Evolutionary conservation across 2,888 invertebrate species (phyloP), one percentile per base, ranked within the genome.

Genomic region (Netelia fuscicornis): DNA sequence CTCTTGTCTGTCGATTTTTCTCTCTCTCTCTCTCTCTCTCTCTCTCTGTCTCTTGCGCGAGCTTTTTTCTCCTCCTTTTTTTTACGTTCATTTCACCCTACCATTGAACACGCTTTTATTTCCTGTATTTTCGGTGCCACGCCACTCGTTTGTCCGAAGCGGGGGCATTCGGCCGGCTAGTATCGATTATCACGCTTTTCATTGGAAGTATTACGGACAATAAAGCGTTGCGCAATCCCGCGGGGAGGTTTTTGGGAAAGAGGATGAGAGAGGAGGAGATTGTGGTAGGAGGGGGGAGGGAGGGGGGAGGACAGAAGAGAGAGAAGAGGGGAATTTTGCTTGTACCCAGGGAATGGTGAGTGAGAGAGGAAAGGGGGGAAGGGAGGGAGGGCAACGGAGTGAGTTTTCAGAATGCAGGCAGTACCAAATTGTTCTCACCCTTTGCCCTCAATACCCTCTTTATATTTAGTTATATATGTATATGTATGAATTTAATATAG

Each of bases 171-270:
- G 75, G 75, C 84, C 80, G 80, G 68, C 62, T 64, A 74, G 82
- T 86, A 87, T 87, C 84, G 87, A 87, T 85, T 85, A 86, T 86
- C 82, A 84, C 81, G 86, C 81, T 87, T 85, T 87, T 82, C 82
- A 82, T 83, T 85, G 86, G 74, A 85, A 86, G 85, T 85, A 87
- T 84, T 82, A 85, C 81, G 86, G 81, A 85, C 86, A 84, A 86
- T 84, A 85, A 87, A 87, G 85, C 86, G 85, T 86, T 87, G 84
- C 83, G 79, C 84, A 86, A 86, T 86, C 83, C 86, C 58, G 60
- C 64, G 70, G 52, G 52, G 71, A 64, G 44, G 44, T 17, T 48
- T 48, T 13, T 13, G 64, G 8, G n/a, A 17, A 58, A 58, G 62
- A 48, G 25, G 11, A 56, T 11, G 72, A 48, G 2, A 20, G 20